A percentile compares a stretch with the other conserved stretches of the same genome.
Conservation (phyloP, 2,113 vertebrate genomes). For the Gnathonemus echidnorhynchus region DNA sequence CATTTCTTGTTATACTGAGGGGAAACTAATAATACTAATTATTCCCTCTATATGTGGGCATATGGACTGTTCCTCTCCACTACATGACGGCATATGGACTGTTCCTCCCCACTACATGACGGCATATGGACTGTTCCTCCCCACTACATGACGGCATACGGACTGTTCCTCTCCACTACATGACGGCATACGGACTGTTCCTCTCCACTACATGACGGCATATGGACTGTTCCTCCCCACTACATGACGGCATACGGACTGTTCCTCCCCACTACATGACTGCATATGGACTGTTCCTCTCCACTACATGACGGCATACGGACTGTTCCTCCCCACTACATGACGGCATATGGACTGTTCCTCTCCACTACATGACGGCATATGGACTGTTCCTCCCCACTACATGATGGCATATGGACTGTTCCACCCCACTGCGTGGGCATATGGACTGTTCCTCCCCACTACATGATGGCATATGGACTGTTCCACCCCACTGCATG, state of each 20-base stretch:
- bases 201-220: neutral
- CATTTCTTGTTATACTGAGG: neutral
- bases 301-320: neutral
- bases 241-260: neutral
- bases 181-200: neutral
- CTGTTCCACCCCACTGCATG: neutral
- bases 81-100: neutral
- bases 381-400: neutral
- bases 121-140: neutral
- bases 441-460: neutral
- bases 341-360: neutral
- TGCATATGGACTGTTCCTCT: neutral
- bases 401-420: neutral
- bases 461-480: neutral
- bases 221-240: neutral
- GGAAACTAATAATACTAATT: neutral
- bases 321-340: neutral
- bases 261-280: neutral
- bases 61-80: neutral
- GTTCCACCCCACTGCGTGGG: neutral
- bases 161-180: no score
- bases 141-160: neutral
- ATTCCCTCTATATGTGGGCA: no score
- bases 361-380: neutral
- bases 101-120: neutral